phyloP scores from a whole-genome alignment of 2,888 invertebrate genomes.

The Chromoteleia sp. region DNA sequence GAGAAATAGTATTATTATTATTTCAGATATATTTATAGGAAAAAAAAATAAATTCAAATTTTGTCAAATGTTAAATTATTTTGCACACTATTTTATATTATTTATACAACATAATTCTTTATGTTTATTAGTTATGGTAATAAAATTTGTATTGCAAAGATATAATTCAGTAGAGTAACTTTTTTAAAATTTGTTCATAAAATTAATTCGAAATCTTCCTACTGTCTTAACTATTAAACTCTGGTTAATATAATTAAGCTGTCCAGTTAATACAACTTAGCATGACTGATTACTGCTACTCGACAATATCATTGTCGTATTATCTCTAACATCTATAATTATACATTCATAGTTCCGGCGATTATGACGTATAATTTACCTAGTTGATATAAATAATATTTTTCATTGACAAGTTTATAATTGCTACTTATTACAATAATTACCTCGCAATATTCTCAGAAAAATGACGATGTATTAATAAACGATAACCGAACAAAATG shows the following conservation, averaged over 20 bases:
- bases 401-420: constrained; percentile 5
- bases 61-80: too few species aligned
- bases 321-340: constrained; percentile 21
- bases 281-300: constrained; percentile 40
- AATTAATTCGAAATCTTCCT: constrained; percentile 3
- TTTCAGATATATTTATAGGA: too few species aligned
- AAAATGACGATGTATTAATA: not conserved
- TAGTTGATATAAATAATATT: constrained; percentile 8
- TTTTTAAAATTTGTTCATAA: not conserved
- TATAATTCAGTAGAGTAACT: not conserved
- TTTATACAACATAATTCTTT: too few species aligned
- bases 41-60: too few species aligned
- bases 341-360: constrained; percentile 18
- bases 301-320: constrained; percentile 34
- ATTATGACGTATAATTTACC: not conserved
- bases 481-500: too few species aligned
- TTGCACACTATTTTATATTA: too few species aligned
- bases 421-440: not conserved
- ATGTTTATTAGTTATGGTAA: too few species aligned
- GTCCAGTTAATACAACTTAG: constrained; percentile 34
- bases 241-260: constrained; percentile 31
- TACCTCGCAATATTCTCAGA: not conserved
- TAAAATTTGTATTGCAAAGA: too few species aligned
- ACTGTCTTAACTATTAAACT: constrained; percentile 29
- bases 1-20: too few species aligned